Evolutionary conservation across 2,797 vertebrate species (phyloP), one percentile per base, ranked within the genome.

Genomic region (Crenichthys baileyi): DNA sequence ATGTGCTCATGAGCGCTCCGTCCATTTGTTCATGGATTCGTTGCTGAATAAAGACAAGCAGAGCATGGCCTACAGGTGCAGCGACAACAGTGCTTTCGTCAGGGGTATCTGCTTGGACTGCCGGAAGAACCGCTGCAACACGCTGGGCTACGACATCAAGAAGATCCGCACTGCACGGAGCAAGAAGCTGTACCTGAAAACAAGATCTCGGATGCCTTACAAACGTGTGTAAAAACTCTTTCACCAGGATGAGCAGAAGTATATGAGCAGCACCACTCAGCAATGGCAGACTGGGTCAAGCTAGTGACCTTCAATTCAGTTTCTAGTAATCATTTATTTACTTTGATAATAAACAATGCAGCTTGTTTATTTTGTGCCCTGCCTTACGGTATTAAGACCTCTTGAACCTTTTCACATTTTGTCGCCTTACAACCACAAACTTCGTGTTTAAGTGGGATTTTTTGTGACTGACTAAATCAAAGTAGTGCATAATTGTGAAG

Each of bases 1-100:
- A 83, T 99, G 98, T 58, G 95, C 97, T 77, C 98, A 99, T 0
- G 97, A 98, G 91, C 95, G 97, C 8, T 97, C 98, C 0, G 97
- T 98, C 48, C 97, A 98, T 81, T 94, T 99, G 9, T 98, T 99
- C 90, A 97, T 98, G 0, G 98, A 99, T 93, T 99, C 98, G 0
- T 76, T 99, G 78, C 91, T 96, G 73, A 96, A 98, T 67, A 82
- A 93, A 0, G 90, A 96, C 82, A 94, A 95, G 92, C 97, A 96
- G 89, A 98, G 94, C 90, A 95, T 55, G n/a, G 97, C 96, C 65
- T 99, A 97, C 94, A 93, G 91, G 93, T 99, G 98, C 94, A 95
- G 89, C 0, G 93, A 97, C 89, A 95, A 97, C 91, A 92, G 85
- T 18, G 95, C 96, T 3, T 99, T 99, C 80, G 92, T 96, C 88